These are phyloP conservation scores for Orientallactaga sibirica DNA, from an alignment of 2,797 vertebrate species.

Conservation along the genomic window DNA sequence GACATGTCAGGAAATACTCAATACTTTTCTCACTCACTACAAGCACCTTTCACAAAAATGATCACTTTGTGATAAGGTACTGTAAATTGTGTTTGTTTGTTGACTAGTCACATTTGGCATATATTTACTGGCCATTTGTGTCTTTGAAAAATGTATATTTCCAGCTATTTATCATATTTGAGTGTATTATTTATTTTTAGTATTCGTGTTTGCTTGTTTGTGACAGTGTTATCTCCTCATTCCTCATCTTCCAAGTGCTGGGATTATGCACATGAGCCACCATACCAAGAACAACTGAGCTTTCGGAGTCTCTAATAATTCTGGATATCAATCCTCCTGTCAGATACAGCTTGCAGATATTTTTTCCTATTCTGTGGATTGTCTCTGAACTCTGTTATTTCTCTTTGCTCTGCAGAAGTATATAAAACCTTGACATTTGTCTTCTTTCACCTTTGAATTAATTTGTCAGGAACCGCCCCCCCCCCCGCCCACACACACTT, in stretches of 20 bases:
- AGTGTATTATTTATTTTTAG: neutral
- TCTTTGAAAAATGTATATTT: neutral
- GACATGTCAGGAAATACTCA: neutral
- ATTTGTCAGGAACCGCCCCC: neutral
- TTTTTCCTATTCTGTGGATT: neutral
- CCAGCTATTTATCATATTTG: neutral
- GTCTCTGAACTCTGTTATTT: neutral
- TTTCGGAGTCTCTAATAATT: neutral
- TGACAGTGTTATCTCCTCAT: too few species aligned
- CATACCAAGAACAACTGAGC: neutral
- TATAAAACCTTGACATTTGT: neutral
- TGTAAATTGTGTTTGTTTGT: neutral
- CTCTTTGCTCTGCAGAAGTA: neutral
- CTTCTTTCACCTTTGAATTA: neutral
- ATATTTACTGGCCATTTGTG: neutral
- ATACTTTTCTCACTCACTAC: neutral
- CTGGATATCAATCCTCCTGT: neutral
- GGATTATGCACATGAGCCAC: neutral
- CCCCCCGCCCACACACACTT: neutral
- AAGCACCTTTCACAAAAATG: neutral
- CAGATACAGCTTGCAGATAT: neutral
- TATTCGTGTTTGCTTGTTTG: neutral
- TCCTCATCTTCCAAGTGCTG: too few species aligned
- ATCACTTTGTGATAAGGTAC: neutral
- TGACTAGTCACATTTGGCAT: neutral